Percentiles rank a stretch among this genome's conserved stretches.
Evolutionary conservation across 2,113 vertebrate genomes (phyloP).

Genomic region (Pseudopodoces humilis): DNA sequence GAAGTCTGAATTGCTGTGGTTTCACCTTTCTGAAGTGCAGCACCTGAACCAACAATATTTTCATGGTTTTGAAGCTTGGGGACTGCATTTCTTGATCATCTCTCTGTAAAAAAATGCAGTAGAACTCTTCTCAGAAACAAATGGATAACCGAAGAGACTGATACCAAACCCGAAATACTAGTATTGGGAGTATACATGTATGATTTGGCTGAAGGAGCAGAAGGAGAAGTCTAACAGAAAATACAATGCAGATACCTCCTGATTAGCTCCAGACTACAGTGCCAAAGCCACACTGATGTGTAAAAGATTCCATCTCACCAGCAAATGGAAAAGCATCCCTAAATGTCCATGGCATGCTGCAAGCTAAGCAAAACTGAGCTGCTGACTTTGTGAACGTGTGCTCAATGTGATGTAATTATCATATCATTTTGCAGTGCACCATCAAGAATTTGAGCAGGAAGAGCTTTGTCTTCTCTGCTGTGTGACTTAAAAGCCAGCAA

Average conservation of each 20-base stretch:
- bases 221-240: background rate
- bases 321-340: background rate
- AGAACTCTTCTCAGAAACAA: background rate
- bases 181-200: background rate
- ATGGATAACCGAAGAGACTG: background rate
- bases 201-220: background rate
- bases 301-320: constrained; percentile 32
- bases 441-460: constrained; percentile 11
- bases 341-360: background rate
- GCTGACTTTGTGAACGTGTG: background rate
- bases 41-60: constrained; percentile 1
- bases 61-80: background rate
- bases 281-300: background rate
- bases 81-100: background rate
- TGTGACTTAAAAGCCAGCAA: background rate
- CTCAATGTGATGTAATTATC: background rate
- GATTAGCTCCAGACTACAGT: background rate
- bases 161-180: background rate
- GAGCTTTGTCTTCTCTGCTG: background rate
- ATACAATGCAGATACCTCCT: background rate
- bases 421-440: constrained; percentile 5
- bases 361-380: background rate
- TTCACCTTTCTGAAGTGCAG: constrained; percentile 46
- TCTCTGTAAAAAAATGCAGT: background rate
- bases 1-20: constrained; percentile 22